These are phyloP conservation scores for Scaptodrosophila latifasciaeformis DNA, from an alignment of 2,888 invertebrate genomes.

Conservation along the genomic window DNA sequence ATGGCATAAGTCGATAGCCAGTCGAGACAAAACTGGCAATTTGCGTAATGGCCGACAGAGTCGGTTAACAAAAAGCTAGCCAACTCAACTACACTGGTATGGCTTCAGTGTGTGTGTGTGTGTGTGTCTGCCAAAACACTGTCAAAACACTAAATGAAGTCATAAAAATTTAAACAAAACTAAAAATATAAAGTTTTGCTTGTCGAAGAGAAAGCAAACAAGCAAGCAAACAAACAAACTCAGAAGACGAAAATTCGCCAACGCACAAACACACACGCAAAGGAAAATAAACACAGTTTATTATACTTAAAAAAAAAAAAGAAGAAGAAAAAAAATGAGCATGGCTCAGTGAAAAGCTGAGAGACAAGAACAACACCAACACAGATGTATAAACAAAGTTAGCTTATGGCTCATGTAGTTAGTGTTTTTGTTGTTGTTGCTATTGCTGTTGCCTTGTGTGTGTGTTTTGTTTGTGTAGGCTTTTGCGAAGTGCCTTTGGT, in stretches of 20 bases:
- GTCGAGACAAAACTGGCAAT: conserved; percentile 37
- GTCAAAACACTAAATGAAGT: conserved; percentile 47
- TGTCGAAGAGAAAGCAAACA: background rate
- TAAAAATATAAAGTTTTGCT: background rate
- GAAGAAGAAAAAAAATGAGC: too few relatives aligned
- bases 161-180: conserved; percentile 56
- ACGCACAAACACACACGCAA: conserved; percentile 3
- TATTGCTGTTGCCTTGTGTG: conserved; percentile 4
- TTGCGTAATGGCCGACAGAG: conserved; percentile 42
- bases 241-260: conserved; percentile 9
- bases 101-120: background rate
- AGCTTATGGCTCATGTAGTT: conserved; percentile 44
- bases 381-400: conserved; percentile 33
- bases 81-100: too few relatives aligned
- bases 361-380: conserved; percentile 12
- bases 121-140: conserved; percentile 1
- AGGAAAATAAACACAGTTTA: conserved; percentile 55
- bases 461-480: conserved; percentile 12
- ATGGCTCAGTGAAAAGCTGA: too few relatives aligned
- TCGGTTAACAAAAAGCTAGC: too few relatives aligned
- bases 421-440: conserved; percentile 23
- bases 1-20: conserved; percentile 37
- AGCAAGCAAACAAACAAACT: background rate
- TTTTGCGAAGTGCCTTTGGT: conserved; percentile 1
- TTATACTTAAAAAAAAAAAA: too few relatives aligned